Percentiles rank a stretch among this genome's conserved stretches.
phyloP scores from a whole-genome alignment of 1,140 invertebrate species.

The Drosophila pruinosa region DNA sequence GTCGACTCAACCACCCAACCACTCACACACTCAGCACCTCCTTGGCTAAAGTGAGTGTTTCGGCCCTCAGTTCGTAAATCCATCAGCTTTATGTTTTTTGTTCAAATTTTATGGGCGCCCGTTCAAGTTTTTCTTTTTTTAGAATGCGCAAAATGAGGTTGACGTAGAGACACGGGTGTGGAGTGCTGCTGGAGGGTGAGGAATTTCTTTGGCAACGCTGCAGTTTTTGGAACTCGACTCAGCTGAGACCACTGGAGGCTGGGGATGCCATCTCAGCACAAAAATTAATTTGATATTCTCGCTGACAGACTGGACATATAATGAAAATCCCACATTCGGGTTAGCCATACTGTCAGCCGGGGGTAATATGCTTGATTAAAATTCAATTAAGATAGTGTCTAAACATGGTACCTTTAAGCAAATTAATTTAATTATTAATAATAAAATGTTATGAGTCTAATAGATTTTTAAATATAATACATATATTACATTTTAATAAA shows the following conservation, averaged over 20 bases:
- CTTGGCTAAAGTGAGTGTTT: slow-evolving; percentile 52
- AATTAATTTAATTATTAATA: too few species aligned
- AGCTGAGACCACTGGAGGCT: not conserved
- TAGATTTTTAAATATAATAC: too few species aligned
- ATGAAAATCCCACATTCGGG: slow-evolving; percentile 12
- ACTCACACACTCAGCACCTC: slow-evolving; percentile 17
- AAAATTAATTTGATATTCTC: slow-evolving; percentile 52
- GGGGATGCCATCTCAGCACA: slow-evolving; percentile 42
- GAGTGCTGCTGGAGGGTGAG: not conserved
- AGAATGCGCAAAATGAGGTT: not conserved
- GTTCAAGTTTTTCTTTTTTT: slow-evolving; percentile 34
- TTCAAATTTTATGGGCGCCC: slow-evolving; percentile 63
- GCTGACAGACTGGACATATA: slow-evolving; percentile 19
- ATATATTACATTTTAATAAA: too few species aligned
- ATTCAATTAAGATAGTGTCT: not conserved
- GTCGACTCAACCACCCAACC: slow-evolving; percentile 2
- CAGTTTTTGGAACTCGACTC: slow-evolving; percentile 38
- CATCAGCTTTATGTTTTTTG: slow-evolving; percentile 72
- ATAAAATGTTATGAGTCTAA: too few species aligned
- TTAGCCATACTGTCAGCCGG: not conserved
- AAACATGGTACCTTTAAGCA: too few species aligned
- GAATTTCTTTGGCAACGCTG: slow-evolving; percentile 50
- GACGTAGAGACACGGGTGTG: not conserved
- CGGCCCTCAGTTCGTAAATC: slow-evolving; percentile 67
- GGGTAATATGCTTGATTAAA: not conserved